Conservation (phyloP, 1,140 invertebrate species). For the Frieseomelitta varia region DNA sequence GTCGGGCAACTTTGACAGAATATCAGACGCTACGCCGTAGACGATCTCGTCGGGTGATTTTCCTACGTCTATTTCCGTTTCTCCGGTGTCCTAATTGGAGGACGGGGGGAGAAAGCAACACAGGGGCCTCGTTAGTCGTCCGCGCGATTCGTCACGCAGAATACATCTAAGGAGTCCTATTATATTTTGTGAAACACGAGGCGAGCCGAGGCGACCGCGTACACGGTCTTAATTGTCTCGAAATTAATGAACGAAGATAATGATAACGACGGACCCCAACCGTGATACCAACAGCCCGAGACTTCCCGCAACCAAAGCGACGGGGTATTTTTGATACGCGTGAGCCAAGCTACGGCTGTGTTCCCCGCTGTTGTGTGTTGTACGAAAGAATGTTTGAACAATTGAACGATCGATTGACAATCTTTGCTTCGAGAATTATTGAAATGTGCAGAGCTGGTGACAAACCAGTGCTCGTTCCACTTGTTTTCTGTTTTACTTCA, state of each 20-base stretch:
- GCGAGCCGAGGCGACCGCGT: neutral
- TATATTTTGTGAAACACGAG: conserved; percentile 34
- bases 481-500: no score
- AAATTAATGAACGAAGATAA: conserved; percentile 50
- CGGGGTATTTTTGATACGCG: neutral
- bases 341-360: neutral
- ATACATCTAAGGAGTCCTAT: conserved; percentile 39
- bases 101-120: conserved; percentile 24
- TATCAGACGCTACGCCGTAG: conserved; percentile 87
- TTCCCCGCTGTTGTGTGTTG: no score
- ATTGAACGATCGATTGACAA: neutral
- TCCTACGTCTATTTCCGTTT: conserved; percentile 76
- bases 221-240: conserved; percentile 32
- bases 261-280: conserved; percentile 4
- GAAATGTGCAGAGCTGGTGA: neutral
- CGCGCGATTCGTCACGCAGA: conserved; percentile 32
- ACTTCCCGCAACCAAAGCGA: neutral
- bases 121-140: conserved; percentile 38
- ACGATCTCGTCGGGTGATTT: conserved; percentile 88
- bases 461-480: neutral
- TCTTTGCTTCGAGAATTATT: neutral
- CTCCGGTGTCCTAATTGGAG: conserved; percentile 74
- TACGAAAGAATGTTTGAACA: neutral
- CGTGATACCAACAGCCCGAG: neutral
- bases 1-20: conserved; percentile 88